phyloP scores from a whole-genome alignment of 1,140 invertebrate species.

The Acromyrmex heyeri region DNA sequence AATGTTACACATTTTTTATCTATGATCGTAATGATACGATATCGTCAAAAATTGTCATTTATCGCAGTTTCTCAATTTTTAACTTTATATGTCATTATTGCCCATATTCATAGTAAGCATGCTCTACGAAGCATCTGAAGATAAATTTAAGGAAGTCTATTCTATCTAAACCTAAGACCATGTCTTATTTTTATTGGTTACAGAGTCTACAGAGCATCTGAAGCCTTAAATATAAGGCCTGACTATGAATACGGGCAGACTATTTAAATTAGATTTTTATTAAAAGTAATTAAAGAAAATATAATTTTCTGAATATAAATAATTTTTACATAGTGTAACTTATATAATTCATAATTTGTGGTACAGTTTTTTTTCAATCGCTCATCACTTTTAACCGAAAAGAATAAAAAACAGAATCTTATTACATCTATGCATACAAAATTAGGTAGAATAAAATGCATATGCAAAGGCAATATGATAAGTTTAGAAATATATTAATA shows the following conservation, averaged over 20 bases:
- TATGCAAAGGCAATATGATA: neutral
- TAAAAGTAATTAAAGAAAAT: neutral
- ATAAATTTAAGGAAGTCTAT: no score
- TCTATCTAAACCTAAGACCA: no score
- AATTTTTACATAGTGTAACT: neutral
- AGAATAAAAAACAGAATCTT: neutral
- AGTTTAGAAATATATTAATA: neutral
- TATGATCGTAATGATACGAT: neutral
- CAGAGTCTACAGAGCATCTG: no score
- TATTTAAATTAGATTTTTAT: constrained; percentile 5
- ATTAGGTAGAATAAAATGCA: neutral
- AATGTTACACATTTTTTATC: neutral
- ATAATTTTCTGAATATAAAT: constrained; percentile 11
- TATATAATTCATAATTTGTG: neutral
- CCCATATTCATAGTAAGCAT: no score
- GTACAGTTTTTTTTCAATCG: neutral
- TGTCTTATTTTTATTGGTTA: no score
- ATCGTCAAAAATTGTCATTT: neutral
- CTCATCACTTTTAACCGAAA: neutral
- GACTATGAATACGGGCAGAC: no score
- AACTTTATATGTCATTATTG: neutral
- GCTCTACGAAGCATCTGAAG: no score
- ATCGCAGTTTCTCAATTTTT: neutral
- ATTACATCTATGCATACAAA: neutral
- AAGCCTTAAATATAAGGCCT: no score